Percentiles rank a stretch among this genome's conserved stretches.
phyloP scores from a whole-genome alignment of 2,797 vertebrate species.

The Mus caroli region DNA sequence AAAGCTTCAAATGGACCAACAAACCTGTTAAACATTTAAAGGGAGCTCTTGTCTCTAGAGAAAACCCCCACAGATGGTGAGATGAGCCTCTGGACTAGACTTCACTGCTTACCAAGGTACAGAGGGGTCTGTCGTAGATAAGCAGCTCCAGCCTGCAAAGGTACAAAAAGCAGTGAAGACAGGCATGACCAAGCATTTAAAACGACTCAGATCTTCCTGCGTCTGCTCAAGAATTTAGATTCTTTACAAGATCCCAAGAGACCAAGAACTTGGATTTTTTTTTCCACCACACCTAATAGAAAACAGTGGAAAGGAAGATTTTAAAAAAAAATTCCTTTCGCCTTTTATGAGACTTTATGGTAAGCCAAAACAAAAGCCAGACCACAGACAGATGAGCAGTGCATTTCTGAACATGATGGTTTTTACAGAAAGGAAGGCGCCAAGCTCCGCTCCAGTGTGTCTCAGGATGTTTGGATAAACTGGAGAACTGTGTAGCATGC shows the following conservation, averaged over 20 bases:
- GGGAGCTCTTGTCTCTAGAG: not conserved
- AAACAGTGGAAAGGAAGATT: not conserved
- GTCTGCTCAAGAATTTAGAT: conserved; percentile 64
- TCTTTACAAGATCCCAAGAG: conserved; percentile 62
- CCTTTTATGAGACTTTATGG: conserved; percentile 55
- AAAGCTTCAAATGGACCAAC: not conserved
- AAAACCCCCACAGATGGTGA: not conserved
- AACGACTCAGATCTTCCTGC: conserved; percentile 37
- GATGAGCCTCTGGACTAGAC: not conserved
- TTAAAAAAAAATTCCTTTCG: not conserved
- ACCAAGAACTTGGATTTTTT: conserved; percentile 57
- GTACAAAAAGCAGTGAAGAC: not conserved
- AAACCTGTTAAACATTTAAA: conserved; percentile 1
- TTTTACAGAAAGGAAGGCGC: not conserved
- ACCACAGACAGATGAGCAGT: not conserved
- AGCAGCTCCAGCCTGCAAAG: not conserved
- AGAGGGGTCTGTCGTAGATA: fast-evolving
- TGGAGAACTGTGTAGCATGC: not conserved
- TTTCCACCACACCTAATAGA: conserved; percentile 65
- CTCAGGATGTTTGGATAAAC: conserved; percentile 27
- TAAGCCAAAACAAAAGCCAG: conserved; percentile 54
- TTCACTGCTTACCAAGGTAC: not conserved
- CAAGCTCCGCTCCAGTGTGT: not conserved
- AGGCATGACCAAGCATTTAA: not conserved
- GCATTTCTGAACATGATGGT: not conserved